Evolutionary conservation across 2,113 vertebrate species (phyloP), one percentile per base, ranked within the genome.

Genomic region (Lasiurus borealis): DNA sequence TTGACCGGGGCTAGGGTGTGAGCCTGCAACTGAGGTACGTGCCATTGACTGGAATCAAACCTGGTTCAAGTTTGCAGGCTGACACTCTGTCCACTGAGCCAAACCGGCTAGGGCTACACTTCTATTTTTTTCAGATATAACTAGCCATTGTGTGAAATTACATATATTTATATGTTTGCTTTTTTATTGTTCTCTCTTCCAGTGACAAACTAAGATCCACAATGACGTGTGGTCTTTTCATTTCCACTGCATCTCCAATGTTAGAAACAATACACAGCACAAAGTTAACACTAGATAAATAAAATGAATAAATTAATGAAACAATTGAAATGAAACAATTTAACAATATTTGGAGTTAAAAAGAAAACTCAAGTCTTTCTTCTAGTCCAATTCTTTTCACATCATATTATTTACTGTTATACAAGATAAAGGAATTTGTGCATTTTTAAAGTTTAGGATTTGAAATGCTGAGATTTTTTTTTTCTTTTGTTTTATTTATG

Each of bases 381-480:
- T 92, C 50, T 69, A 48, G 16, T 68, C 11, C 6, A 78, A 57
- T 83, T 68, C n/a, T 78, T 50, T 95, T 91, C 64, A 44, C 3
- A 81, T 2, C 48, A 15, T 15, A 48, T 16, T 71, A 27, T 21
- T 12, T 31, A 83, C 77, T n/a, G 13, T 69, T 57, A 52, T 12
- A 78, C 5, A 80, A 71, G 64, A 75, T 88, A 93, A 88, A 0
- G 8, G 3, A 87, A 81, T 73, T 57, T 85, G 52, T 72, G 31
- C 9, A 69, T 52, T 89, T 93, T 78, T 91, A 40, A n/a, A 96
- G 23, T 62, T 87, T 54, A 16, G 25, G 25, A 54, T 90, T 90
- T 80, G 7, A 76, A 81, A 76, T 85, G 36, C 1, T 57, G 66
- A 77, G 0, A 6, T 85, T 90, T 85, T 40, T 40, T 40, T 91